Conservation (phyloP, 2,888 invertebrate genomes). For the Cryptops parisi region DNA sequence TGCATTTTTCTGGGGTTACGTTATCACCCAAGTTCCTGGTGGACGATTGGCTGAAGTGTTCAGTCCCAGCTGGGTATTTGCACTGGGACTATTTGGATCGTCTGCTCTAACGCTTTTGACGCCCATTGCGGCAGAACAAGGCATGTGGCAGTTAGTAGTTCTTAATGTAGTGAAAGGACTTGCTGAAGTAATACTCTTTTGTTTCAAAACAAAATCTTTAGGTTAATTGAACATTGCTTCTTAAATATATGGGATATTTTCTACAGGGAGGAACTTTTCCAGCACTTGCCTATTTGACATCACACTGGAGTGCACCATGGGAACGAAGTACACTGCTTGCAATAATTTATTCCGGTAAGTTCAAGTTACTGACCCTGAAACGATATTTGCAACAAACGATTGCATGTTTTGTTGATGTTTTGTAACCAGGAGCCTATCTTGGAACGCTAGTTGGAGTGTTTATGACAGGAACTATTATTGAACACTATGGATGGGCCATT, state of each 20-base stretch:
- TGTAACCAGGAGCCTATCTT: too few relatives aligned
- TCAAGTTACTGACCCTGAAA: too few relatives aligned
- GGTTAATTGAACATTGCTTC: too few relatives aligned
- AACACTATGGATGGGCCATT: too few relatives aligned
- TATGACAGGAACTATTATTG: too few relatives aligned
- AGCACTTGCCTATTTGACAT: slow-evolving; percentile 84
- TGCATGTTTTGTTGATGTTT: too few relatives aligned
- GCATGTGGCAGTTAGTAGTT: slow-evolving; percentile 40
- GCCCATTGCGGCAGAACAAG: slow-evolving; percentile 46
- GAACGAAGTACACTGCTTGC: slow-evolving; percentile 83
- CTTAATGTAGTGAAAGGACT: slow-evolving; percentile 68
- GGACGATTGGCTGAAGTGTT: slow-evolving; percentile 63
- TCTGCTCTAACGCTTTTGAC: slow-evolving; percentile 59
- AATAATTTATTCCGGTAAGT: slow-evolving; percentile 62
- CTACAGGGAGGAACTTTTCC: slow-evolving; percentile 86
- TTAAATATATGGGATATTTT: too few relatives aligned
- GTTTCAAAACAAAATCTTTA: too few relatives aligned
- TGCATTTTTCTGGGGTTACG: slow-evolving; percentile 77
- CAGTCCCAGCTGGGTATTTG: slow-evolving; percentile 82
- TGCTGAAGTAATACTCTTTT: slow-evolving; percentile 53
- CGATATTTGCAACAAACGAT: too few relatives aligned
- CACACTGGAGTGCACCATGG: slow-evolving; percentile 81
- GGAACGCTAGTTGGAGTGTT: too few relatives aligned
- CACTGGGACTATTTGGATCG: slow-evolving; percentile 59
- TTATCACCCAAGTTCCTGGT: slow-evolving; percentile 60